A percentile compares a stretch with the other conserved stretches of the same genome.
Conservation (phyloP, 2,113 vertebrate species). For the Actenoides hombroni region DNA sequence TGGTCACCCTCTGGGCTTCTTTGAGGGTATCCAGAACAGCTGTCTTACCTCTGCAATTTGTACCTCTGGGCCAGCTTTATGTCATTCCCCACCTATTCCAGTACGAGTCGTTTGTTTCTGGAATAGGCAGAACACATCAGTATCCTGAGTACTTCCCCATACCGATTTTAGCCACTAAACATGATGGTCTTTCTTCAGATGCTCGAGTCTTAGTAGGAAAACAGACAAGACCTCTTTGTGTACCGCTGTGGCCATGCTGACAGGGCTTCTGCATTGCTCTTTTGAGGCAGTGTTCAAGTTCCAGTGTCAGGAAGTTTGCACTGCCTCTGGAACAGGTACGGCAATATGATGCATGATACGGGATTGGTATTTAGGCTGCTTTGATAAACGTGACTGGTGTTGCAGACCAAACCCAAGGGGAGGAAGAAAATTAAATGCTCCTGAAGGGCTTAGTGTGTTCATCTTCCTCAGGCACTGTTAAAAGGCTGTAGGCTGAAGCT, state of each 20-base stretch:
- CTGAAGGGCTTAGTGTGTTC: background rate
- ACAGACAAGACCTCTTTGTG: background rate
- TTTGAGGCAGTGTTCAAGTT: background rate
- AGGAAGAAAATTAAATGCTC: background rate
- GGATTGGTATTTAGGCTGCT: background rate
- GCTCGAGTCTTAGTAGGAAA: background rate
- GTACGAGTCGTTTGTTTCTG: background rate
- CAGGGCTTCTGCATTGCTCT: background rate
- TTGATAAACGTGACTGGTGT: background rate
- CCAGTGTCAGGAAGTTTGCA: background rate
- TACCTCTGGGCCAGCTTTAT: background rate
- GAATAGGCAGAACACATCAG: background rate
- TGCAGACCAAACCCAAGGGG: background rate
- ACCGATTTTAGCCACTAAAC: background rate
- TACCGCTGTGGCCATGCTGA: accelerated
- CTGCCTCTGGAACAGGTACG: background rate
- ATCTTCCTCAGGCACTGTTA: background rate
- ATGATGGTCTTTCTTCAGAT: background rate
- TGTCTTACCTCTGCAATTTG: background rate
- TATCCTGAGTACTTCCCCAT: background rate
- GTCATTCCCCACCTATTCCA: background rate
- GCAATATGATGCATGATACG: background rate
- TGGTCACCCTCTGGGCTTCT: background rate
- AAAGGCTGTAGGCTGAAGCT: background rate
- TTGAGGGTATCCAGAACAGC: background rate